Evolutionary conservation across 2,113 vertebrate species (phyloP), one percentile per base, ranked within the genome.

Genomic region (Neolamprologus falcicula): DNA sequence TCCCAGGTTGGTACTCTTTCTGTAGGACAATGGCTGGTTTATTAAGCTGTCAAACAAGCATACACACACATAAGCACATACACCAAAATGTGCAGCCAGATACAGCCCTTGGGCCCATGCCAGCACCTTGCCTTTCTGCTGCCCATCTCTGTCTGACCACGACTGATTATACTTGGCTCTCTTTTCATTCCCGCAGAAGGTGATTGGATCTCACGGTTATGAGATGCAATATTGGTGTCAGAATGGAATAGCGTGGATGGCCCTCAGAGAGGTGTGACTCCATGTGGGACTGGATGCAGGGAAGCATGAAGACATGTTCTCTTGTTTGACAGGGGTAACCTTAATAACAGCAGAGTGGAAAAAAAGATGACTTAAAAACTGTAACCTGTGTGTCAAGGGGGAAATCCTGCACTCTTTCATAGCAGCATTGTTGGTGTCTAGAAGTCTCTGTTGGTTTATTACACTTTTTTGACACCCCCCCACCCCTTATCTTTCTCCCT

Each of bases 31-130:
- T 47, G 53, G 87, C 86, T 83, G 63, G 40, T 94, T 93, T 92
- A 94, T 95, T 95, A 93, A 93, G 84, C 88, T 91, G 90, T 90
- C 91, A 93, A 81, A 92, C 21, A 85, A 53, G 26, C 61, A 57
- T 47, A 87, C 89, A 86, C 88, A 87, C 61, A 84, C 57, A 52
- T 42, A 80, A 19, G 80, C 85, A 82, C 83, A 50, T 84, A 85
- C 86, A 90, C 79, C 31, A 45, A 19, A 68, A 90, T 53, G 76
- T 42, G n/a, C 71, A 63, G 33, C 21, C 78, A 86, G 81, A 87
- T 54, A 52, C 63, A 91, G 84, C 78, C 68, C 14, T 76, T 91
- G 90, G 91, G 88, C 53, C 35, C 17, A 80, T 59, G 94, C 92
- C 91, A 93, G 76, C 24, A 3, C 78, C 53, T 76, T 21, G 5